Percentiles rank a stretch among this genome's conserved stretches.
Conservation (phyloP, 2,888 invertebrate species). For the Nemapogon koenigi region DNA sequence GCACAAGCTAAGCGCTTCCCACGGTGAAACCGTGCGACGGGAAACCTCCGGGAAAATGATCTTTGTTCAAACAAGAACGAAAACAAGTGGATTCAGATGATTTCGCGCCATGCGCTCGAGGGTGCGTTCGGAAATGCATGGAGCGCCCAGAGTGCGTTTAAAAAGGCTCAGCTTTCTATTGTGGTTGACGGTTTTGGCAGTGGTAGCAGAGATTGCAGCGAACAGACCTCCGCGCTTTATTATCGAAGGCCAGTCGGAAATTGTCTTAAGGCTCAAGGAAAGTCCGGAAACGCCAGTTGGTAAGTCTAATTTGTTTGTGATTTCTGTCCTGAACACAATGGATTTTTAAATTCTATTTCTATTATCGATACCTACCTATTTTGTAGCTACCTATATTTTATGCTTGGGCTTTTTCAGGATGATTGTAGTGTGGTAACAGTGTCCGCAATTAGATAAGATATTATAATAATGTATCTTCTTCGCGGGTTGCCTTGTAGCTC, state of each 20-base stretch:
- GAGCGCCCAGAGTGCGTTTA: conserved; percentile 37
- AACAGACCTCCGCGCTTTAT: conserved; percentile 89
- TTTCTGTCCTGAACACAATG: too few species aligned
- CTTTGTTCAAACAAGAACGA: conserved; percentile 29
- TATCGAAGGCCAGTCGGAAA: conserved; percentile 88
- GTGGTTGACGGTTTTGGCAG: conserved; percentile 19
- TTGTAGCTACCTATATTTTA: too few species aligned
- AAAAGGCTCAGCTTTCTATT: conserved; percentile 22
- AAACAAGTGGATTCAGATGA: conserved; percentile 40
- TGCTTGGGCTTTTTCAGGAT: too few species aligned
- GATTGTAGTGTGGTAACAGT: too few species aligned
- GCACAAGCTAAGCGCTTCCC: conserved; percentile 25
- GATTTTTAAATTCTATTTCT: too few species aligned
- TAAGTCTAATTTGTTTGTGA: conserved; percentile 64
- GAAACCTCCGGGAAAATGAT: conserved; percentile 41
- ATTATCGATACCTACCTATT: too few species aligned
- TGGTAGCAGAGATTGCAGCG: conserved; percentile 30
- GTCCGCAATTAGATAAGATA: too few species aligned
- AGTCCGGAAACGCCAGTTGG: conserved; percentile 85
- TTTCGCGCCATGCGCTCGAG: conserved; percentile 29
- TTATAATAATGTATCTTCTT: too few species aligned
- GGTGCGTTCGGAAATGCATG: conserved; percentile 20
- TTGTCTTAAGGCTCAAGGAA: conserved; percentile 88
- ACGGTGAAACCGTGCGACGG: conserved; percentile 53
- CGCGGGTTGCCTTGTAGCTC: too few species aligned